A percentile compares a stretch with the other conserved stretches of the same genome.
Conservation (phyloP, 2,888 invertebrate genomes). For the Diploptera punctata region DNA sequence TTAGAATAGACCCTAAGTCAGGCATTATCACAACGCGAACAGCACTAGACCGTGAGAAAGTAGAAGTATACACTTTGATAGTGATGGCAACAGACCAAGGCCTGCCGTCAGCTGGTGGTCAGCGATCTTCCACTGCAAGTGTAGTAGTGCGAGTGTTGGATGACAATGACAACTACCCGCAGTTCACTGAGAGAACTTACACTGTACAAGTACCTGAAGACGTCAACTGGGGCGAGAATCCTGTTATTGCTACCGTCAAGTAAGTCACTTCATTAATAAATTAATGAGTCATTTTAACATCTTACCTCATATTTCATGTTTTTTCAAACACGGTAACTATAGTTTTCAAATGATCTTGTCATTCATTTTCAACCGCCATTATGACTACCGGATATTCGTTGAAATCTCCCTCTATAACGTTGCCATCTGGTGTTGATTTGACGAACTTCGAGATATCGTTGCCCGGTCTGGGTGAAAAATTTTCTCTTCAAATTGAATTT, state of each 20-base stretch:
- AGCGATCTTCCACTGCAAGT: conserved; percentile 82
- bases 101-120: conserved; percentile 71
- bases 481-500: too few relatives aligned
- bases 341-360: too few relatives aligned
- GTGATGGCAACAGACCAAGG: conserved; percentile 89
- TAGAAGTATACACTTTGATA: conserved; percentile 82
- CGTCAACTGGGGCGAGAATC: conserved; percentile 81
- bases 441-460: too few relatives aligned
- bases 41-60: conserved; percentile 85
- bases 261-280: conserved; percentile 51
- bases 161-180: conserved; percentile 94
- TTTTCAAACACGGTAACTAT: too few relatives aligned
- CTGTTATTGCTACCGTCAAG: conserved; percentile 80
- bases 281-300: too few relatives aligned
- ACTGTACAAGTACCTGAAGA: conserved; percentile 89
- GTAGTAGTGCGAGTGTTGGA: conserved; percentile 83
- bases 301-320: too few relatives aligned
- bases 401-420: too few relatives aligned
- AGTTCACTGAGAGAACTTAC: conserved; percentile 89
- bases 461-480: too few relatives aligned
- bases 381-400: too few relatives aligned
- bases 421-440: too few relatives aligned
- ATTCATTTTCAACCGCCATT: too few relatives aligned
- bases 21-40: conserved; percentile 87
- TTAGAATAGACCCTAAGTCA: conserved; percentile 83